phyloP scores from a whole-genome alignment of 2,888 invertebrate genomes.

The Gari tellinella region DNA sequence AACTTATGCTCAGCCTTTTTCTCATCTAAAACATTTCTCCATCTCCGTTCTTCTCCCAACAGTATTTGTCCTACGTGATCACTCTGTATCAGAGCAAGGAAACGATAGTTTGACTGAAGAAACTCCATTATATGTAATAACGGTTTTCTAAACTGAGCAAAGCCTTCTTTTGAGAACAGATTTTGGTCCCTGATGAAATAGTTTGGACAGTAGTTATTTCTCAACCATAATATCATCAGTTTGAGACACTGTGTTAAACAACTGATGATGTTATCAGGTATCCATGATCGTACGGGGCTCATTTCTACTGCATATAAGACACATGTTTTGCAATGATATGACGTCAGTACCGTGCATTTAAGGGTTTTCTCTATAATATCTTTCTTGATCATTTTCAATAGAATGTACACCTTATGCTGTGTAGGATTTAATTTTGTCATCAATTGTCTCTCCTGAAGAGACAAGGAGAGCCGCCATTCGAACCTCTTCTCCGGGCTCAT shows the following conservation, averaged over 20 bases:
- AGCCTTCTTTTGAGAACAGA: slow-evolving; percentile 3
- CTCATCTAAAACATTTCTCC: too few relatives aligned
- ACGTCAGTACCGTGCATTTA: background rate
- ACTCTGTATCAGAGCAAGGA: too few relatives aligned
- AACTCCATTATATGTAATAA: too few relatives aligned
- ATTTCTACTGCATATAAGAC: slow-evolving; percentile 3
- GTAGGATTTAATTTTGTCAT: slow-evolving; percentile 22
- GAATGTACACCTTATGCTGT: slow-evolving; percentile 25
- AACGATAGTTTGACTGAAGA: too few relatives aligned
- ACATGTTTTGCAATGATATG: slow-evolving; percentile 17
- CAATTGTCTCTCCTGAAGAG: slow-evolving; percentile 19
- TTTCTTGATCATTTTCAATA: slow-evolving; percentile 25
- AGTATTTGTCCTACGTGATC: too few relatives aligned
- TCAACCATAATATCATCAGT: background rate
- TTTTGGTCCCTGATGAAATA: slow-evolving; percentile 9
- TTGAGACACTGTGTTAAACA: background rate
- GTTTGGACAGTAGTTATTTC: slow-evolving; percentile 3
- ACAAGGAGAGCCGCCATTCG: slow-evolving; percentile 31
- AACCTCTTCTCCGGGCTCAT: background rate
- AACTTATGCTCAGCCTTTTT: too few relatives aligned
- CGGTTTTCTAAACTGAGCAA: background rate
- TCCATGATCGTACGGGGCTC: background rate
- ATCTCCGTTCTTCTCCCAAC: too few relatives aligned
- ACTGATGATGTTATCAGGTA: background rate
- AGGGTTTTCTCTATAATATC: slow-evolving; percentile 4